phyloP scores from a whole-genome alignment of 2,888 invertebrate genomes.

The Carterocephalus palaemon region DNA sequence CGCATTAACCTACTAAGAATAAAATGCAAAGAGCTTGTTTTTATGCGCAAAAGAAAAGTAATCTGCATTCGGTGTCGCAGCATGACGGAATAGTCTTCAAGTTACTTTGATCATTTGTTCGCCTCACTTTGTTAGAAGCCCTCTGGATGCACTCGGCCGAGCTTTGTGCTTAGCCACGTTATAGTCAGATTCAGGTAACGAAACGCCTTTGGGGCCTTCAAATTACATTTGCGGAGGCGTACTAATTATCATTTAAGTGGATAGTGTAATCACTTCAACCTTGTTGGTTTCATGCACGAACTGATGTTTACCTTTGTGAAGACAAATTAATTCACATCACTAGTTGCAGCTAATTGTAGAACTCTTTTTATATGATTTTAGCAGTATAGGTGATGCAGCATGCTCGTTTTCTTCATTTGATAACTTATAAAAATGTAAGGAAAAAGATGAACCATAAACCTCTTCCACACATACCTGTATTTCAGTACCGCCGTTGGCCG shows the following conservation, averaged over 20 bases:
- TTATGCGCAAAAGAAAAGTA: conserved; percentile 8
- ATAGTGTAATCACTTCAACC: conserved; percentile 2
- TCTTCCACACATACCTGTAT: too few species aligned
- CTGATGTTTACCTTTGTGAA: too few species aligned
- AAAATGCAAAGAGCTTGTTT: not conserved
- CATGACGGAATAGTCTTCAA: conserved; percentile 11
- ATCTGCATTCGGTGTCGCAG: conserved; percentile 14
- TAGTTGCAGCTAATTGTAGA: too few species aligned
- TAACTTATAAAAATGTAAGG: too few species aligned
- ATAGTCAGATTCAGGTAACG: conserved; percentile 14
- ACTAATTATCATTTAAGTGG: conserved; percentile 45
- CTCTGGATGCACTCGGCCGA: conserved; percentile 29
- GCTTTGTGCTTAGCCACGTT: conserved; percentile 26
- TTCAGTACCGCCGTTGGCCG: conserved; percentile 76
- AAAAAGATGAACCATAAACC: too few species aligned
- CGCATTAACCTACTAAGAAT: too few species aligned
- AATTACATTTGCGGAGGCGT: conserved; percentile 37
- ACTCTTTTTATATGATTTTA: too few species aligned
- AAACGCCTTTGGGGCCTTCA: conserved; percentile 26
- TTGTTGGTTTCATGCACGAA: too few species aligned
- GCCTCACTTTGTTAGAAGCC: conserved; percentile 28
- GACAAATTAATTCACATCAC: too few species aligned
- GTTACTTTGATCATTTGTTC: conserved; percentile 24
- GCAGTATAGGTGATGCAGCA: too few species aligned
- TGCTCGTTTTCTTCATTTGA: too few species aligned